Percentiles rank a stretch among this genome's conserved stretches.
phyloP scores from a whole-genome alignment of 1,140 invertebrate species.

The Amphibalanus amphitrite region DNA sequence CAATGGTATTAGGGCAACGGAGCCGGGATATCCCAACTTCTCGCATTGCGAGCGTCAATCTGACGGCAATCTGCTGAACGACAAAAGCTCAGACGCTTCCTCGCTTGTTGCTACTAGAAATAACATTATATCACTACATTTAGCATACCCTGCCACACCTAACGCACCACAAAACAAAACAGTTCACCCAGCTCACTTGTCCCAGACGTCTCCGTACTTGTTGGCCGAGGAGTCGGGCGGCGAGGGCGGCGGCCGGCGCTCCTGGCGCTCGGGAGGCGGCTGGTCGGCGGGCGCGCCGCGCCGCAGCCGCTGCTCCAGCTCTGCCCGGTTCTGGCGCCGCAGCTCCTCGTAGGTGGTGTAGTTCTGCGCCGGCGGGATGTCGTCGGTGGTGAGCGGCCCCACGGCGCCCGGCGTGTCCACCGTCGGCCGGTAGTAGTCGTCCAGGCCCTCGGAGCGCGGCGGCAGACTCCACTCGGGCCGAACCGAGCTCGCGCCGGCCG shows the following conservation, averaged over 20 bases:
- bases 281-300: not conserved
- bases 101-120: no score
- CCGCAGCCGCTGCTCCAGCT: not conserved
- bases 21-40: no score
- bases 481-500: not conserved
- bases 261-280: not conserved
- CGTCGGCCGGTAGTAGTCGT: slow-evolving; percentile 6
- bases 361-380: not conserved
- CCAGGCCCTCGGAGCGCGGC: slow-evolving; percentile 3
- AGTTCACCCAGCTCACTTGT: not conserved
- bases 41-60: no score
- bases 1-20: no score
- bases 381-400: not conserved
- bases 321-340: not conserved
- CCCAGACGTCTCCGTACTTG: not conserved
- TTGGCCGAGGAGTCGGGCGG: not conserved
- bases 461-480: not conserved
- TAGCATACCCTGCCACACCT: no score
- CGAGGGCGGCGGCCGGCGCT: no score
- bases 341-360: slow-evolving; percentile 6
- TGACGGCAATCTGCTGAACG: no score
- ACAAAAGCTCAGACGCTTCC: no score
- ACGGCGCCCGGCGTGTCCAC: slow-evolving; percentile 1
- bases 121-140: no score
- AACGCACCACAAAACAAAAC: no score